These are phyloP conservation scores for Cheilosia urbana DNA, from an alignment of 2,888 invertebrate species.

Conservation along the genomic window DNA sequence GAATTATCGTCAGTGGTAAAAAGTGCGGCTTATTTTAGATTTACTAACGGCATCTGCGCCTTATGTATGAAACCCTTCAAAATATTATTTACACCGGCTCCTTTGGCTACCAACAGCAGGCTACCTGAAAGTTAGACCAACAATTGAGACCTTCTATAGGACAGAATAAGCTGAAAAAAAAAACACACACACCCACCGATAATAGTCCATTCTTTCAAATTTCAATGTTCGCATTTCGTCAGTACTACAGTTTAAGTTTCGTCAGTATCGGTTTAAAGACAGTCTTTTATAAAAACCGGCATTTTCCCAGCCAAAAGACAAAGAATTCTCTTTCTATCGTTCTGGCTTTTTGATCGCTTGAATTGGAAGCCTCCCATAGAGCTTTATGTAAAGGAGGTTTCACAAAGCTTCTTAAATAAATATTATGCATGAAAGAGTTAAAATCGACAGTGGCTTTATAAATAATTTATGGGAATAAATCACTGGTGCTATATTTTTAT, in stretches of 20 bases:
- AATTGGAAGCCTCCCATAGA: too few species aligned
- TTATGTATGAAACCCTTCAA: background rate
- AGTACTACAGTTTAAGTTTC: too few species aligned
- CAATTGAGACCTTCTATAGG: background rate
- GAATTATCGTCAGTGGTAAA: background rate
- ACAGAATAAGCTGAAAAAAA: background rate
- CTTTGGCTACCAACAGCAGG: constrained; percentile 20
- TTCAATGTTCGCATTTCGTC: constrained; percentile 39
- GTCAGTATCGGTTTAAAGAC: constrained; percentile 10
- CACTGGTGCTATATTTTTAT: too few species aligned
- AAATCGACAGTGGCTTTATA: too few species aligned
- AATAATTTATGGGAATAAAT: too few species aligned
- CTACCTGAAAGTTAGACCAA: constrained; percentile 29
- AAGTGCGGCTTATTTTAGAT: background rate
- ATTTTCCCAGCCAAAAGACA: background rate
- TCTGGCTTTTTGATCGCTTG: too few species aligned
- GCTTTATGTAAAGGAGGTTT: too few species aligned
- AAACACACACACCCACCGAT: constrained; percentile 52
- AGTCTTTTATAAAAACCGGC: constrained; percentile 38
- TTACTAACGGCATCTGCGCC: background rate
- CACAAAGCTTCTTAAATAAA: too few species aligned
- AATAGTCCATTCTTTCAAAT: constrained; percentile 28
- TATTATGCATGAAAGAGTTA: too few species aligned
- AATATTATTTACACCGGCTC: background rate
- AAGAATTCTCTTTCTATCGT: background rate